A percentile compares a stretch with the other conserved stretches of the same genome.
These are phyloP conservation scores for Aix galericulata DNA, from an alignment of 2,113 vertebrate species.

Conservation along the genomic window DNA sequence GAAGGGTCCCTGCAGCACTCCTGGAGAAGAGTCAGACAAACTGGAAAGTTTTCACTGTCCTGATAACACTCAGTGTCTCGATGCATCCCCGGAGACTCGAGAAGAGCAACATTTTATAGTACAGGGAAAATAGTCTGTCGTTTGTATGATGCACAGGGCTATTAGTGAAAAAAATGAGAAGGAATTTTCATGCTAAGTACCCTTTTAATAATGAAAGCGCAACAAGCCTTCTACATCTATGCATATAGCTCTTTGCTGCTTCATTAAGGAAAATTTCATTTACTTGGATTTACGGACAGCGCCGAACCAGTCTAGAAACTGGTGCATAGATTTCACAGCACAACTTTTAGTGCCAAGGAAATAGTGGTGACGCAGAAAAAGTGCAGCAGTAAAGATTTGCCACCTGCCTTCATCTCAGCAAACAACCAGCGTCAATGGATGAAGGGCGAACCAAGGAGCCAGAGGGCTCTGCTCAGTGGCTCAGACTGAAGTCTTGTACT, in stretches of 20 bases:
- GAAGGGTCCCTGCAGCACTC: background rate
- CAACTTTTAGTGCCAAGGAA: background rate
- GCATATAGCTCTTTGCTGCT: background rate
- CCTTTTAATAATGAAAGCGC: slow-evolving; percentile 30
- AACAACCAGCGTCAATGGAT: accelerated
- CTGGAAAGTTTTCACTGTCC: background rate
- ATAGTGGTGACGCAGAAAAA: background rate
- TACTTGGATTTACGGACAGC: slow-evolving; percentile 14
- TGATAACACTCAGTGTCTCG: background rate
- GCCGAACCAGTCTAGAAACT: background rate
- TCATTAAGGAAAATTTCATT: slow-evolving; percentile 23
- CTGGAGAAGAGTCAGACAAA: background rate
- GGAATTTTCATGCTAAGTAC: slow-evolving; percentile 26
- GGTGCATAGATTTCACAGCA: accelerated
- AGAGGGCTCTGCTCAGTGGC: background rate
- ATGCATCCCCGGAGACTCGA: background rate
- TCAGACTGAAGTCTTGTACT: background rate
- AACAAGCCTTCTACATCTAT: slow-evolving; percentile 3
- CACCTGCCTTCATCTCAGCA: background rate
- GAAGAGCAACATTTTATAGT: background rate
- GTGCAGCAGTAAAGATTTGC: background rate
- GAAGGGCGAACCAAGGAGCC: background rate
- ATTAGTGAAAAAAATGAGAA: background rate
- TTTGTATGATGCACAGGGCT: background rate
- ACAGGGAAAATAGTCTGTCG: background rate